Conservation (phyloP, 1,140 invertebrate species). For the Brachionus plicatilis region DNA sequence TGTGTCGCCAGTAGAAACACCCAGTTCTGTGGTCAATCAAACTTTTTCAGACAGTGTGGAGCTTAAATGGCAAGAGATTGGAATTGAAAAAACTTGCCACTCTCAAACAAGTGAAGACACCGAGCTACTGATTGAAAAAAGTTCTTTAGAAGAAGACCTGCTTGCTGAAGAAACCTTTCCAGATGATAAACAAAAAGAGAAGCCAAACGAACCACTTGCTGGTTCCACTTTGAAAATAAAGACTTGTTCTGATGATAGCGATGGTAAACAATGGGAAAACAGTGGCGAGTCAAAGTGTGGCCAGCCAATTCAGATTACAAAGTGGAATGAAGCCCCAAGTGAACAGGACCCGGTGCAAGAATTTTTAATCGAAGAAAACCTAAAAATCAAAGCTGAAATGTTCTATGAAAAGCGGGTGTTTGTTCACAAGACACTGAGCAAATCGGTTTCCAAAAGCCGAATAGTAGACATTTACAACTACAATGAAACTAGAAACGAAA, state of each 20-base stretch:
- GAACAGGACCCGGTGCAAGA: background rate
- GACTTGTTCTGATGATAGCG: background rate
- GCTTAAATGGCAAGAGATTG: background rate
- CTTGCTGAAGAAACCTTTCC: background rate
- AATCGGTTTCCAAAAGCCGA: background rate
- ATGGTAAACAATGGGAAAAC: background rate
- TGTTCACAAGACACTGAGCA: background rate
- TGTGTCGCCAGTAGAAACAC: background rate
- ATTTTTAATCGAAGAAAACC: background rate
- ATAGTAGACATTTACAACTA: slow-evolving; percentile 15
- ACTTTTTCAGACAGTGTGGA: background rate
- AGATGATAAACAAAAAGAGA: background rate
- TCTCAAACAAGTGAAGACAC: background rate
- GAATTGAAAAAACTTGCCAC: background rate
- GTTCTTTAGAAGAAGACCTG: background rate
- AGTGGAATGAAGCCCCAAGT: background rate
- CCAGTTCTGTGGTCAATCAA: background rate
- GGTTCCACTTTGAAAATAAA: background rate
- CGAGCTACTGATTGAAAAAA: background rate
- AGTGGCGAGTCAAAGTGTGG: background rate
- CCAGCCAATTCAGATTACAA: background rate
- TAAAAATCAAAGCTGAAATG: slow-evolving; percentile 1
- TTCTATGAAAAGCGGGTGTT: background rate
- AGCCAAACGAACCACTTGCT: background rate
- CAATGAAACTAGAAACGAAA: background rate